Evolutionary conservation across 92 coral and sea anemone species (phyloP).

Genomic region (Zoanthus sociatus): DNA sequence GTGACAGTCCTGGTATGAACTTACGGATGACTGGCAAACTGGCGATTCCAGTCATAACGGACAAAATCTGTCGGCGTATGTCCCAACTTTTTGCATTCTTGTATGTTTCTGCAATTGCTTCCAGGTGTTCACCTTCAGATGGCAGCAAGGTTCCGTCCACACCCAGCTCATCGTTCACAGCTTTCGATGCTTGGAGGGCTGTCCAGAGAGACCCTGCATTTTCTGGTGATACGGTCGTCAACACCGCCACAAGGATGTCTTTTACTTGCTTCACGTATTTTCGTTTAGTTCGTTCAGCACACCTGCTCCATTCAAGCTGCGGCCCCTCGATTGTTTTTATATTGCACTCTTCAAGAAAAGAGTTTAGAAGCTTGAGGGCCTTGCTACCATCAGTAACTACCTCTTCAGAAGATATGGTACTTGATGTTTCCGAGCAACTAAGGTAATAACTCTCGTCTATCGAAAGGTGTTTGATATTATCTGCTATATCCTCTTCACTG

Average conservation of each 20-base stretch:
- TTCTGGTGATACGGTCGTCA: conserved; percentile 39
- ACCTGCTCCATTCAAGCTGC: conserved; percentile 48
- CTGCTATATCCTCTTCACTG: conserved; percentile 22
- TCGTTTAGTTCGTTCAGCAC: conserved; percentile 45
- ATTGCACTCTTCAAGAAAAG: conserved; percentile 11
- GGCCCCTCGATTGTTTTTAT: not conserved
- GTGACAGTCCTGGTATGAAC: conserved; percentile 63
- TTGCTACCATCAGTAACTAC: not conserved
- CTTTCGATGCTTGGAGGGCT: conserved; percentile 55
- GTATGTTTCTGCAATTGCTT: conserved; percentile 62
- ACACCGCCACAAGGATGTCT: conserved; percentile 22
- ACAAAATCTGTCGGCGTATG: conserved; percentile 61
- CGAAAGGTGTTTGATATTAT: conserved; percentile 10
- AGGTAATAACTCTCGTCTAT: conserved; percentile 10
- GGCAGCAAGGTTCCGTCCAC: not conserved
- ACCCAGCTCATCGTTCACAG: conserved; percentile 6
- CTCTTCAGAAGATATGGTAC: conserved; percentile 6
- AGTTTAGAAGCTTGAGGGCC: not conserved
- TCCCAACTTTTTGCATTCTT: conserved; percentile 64
- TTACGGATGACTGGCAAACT: conserved; percentile 48
- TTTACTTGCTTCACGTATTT: conserved; percentile 30
- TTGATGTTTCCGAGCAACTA: conserved; percentile 14
- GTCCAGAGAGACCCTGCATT: conserved; percentile 45
- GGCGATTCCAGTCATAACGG: conserved; percentile 66
- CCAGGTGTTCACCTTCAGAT: conserved; percentile 25